Conservation (phyloP, 1,140 invertebrate species). For the Drosophila pseudoananassae region DNA sequence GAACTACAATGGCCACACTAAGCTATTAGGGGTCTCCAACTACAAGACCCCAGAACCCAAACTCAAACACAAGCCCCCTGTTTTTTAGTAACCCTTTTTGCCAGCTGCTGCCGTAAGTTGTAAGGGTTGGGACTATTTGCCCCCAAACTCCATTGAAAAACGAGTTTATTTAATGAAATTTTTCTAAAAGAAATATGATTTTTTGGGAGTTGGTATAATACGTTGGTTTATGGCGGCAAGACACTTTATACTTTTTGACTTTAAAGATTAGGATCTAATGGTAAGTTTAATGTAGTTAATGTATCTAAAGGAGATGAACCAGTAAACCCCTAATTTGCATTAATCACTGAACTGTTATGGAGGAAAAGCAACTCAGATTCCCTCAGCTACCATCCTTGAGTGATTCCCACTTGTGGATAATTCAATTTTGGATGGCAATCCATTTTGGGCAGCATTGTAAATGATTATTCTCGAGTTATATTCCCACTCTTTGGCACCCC, state of each 20-base stretch:
- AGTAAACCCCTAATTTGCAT: constrained; percentile 8
- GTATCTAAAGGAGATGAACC: too few relatives aligned
- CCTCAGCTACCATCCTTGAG: constrained; percentile 30
- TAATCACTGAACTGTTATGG: constrained; percentile 36
- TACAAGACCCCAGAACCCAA: neutral
- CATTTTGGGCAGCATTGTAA: constrained; percentile 73
- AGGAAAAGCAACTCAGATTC: constrained; percentile 15
- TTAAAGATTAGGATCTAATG: constrained; percentile 1
- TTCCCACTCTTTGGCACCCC: constrained; percentile 25
- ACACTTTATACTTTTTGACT: neutral
- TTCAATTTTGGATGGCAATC: constrained; percentile 65
- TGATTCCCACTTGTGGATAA: constrained; percentile 60
- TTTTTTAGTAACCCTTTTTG: constrained; percentile 5
- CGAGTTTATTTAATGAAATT: constrained; percentile 28
- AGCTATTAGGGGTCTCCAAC: constrained; percentile 23
- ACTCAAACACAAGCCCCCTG: neutral
- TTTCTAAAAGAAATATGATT: constrained; percentile 9
- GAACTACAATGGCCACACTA: constrained; percentile 24
- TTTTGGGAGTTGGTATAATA: constrained; percentile 20
- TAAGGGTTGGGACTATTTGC: constrained; percentile 35
- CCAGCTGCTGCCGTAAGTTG: constrained; percentile 36
- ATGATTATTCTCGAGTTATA: constrained; percentile 65
- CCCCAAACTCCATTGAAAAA: constrained; percentile 18
- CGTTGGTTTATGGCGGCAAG: constrained; percentile 4
- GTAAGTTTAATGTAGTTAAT: neutral